A percentile compares a stretch with the other conserved stretches of the same genome.
These are phyloP conservation scores for Neoseiulus cucumeris DNA, from an alignment of 1,140 invertebrate species.

Conservation along the genomic window DNA sequence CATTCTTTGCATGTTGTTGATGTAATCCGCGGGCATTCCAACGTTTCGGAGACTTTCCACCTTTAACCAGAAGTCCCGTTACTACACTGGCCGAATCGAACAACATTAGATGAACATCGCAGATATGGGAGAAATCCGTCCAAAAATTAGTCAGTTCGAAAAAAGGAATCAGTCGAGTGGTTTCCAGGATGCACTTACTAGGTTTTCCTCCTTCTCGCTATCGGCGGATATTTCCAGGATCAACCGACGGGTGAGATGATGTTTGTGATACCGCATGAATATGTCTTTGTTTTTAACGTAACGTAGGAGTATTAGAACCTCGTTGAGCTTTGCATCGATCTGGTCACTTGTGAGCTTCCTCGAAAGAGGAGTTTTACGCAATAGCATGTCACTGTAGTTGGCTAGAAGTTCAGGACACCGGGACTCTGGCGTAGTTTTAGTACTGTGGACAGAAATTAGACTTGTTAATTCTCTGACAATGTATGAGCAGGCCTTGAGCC, in stretches of 20 bases:
- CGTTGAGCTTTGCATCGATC: slow-evolving; percentile 74
- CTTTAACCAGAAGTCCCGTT: background rate
- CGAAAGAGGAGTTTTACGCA: slow-evolving; percentile 84
- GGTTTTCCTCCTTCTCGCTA: slow-evolving; percentile 97
- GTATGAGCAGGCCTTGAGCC: background rate
- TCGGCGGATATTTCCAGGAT: slow-evolving; percentile 92
- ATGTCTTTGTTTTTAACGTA: slow-evolving; percentile 99
- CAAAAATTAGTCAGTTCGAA: slow-evolving; percentile 33
- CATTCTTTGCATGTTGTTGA: slow-evolving; percentile 77
- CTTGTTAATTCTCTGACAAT: slow-evolving; percentile 9
- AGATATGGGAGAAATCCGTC: slow-evolving; percentile 34
- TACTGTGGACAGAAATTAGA: background rate
- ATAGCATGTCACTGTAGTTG: slow-evolving; percentile 98
- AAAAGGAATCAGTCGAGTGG: slow-evolving; percentile 14
- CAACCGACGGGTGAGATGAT: slow-evolving; percentile 80
- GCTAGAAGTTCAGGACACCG: slow-evolving; percentile 96
- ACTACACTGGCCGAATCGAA: too few species aligned
- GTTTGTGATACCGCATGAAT: slow-evolving; percentile 98
- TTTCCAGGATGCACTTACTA: slow-evolving; percentile 40
- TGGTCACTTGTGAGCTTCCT: slow-evolving; percentile 93
- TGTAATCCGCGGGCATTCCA: slow-evolving; percentile 98
- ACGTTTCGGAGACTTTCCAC: slow-evolving; percentile 37
- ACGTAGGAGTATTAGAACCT: slow-evolving; percentile 86
- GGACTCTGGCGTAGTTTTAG: slow-evolving; percentile 56
- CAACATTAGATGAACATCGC: too few species aligned